Conservation (phyloP, 2,797 vertebrate genomes). For the Setipinna tenuifilis region DNA sequence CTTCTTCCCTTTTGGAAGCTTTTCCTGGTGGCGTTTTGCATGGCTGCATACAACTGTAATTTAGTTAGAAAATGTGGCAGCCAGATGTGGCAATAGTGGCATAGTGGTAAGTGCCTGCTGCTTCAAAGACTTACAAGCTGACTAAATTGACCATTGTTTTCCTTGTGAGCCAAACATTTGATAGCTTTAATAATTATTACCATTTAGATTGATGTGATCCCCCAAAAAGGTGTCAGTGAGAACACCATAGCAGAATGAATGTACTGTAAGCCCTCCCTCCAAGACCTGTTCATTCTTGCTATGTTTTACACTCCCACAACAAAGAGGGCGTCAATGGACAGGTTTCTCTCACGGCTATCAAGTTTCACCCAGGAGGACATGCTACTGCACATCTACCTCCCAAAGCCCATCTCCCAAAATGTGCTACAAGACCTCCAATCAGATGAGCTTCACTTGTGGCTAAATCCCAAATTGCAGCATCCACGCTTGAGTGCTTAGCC, state of each 20-base stretch:
- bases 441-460: neutral
- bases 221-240: neutral
- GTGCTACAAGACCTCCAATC: neutral
- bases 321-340: neutral
- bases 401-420: neutral
- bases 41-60: neutral
- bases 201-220: neutral
- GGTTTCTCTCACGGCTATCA: neutral
- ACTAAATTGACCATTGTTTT: neutral
- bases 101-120: neutral
- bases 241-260: neutral
- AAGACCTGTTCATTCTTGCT: neutral
- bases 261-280: neutral
- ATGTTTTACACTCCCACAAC: neutral
- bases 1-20: neutral
- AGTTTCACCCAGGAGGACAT: neutral
- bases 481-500: neutral
- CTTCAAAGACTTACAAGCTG: neutral
- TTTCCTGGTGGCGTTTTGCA: neutral
- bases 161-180: neutral
- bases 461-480: neutral
- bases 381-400: neutral
- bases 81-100: neutral
- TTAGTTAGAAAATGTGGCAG: neutral
- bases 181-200: neutral